Conservation (phyloP, 2,888 invertebrate species). For the Oasisia sp. region DNA sequence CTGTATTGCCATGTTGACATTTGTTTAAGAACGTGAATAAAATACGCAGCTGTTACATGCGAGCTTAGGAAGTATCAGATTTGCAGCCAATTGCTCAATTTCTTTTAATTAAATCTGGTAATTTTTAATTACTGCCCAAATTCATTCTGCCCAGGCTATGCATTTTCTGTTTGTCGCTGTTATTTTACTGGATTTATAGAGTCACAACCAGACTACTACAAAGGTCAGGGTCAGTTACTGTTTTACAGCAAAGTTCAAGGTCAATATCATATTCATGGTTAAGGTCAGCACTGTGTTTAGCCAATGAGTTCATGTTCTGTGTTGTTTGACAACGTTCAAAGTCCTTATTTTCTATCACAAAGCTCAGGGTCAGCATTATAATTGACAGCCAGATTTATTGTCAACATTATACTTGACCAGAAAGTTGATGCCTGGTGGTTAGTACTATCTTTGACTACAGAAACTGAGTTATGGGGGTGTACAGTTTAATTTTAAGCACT, state of each 20-base stretch:
- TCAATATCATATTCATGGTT: neutral
- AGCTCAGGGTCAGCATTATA: too few relatives aligned
- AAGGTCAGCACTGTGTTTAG: too few relatives aligned
- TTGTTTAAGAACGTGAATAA: neutral
- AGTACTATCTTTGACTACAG: neutral
- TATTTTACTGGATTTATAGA: neutral
- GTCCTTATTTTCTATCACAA: too few relatives aligned
- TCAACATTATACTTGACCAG: too few relatives aligned
- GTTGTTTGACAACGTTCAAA: too few relatives aligned
- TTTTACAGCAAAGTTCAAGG: neutral
- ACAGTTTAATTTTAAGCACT: neutral
- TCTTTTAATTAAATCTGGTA: neutral
- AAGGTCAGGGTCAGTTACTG: neutral
- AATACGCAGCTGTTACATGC: neutral
- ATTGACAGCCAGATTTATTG: too few relatives aligned
- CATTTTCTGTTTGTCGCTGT: neutral
- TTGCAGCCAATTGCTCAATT: neutral
- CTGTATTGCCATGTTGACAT: neutral
- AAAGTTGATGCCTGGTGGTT: too few relatives aligned
- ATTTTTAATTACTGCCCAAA: neutral
- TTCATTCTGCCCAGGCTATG: too few relatives aligned
- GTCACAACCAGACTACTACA: too few relatives aligned
- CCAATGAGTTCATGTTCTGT: too few relatives aligned
- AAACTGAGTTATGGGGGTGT: neutral
- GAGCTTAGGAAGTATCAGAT: neutral